Percentiles rank a stretch among this genome's conserved stretches.
Evolutionary conservation across 2,888 invertebrate genomes (phyloP).

Genomic region (Drosophila paramelanica): DNA sequence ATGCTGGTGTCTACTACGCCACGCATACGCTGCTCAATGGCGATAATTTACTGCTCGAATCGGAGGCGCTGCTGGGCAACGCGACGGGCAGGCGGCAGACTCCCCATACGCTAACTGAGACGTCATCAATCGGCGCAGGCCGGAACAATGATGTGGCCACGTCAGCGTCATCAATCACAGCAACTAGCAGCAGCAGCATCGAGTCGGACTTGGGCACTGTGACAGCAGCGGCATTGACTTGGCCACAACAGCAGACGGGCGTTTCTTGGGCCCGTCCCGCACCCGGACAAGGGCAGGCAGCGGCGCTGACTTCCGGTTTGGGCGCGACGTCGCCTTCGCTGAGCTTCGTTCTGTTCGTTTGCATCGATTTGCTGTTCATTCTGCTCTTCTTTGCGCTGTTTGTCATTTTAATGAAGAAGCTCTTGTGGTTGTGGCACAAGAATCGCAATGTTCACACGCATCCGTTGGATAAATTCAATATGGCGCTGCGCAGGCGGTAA

Average conservation of each 20-base stretch:
- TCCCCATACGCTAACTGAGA: constrained; percentile 33
- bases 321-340: constrained; percentile 63
- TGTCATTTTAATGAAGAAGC: constrained; percentile 88
- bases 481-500: constrained; percentile 86
- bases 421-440: constrained; percentile 87
- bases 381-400: constrained; percentile 89
- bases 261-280: constrained; percentile 35
- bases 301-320: constrained; percentile 64
- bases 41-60: constrained; percentile 78
- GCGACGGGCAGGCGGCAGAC: constrained; percentile 24
- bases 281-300: constrained; percentile 43
- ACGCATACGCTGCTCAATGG: constrained; percentile 75
- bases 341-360: constrained; percentile 84
- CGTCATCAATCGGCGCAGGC: constrained; percentile 27
- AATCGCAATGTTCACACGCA: constrained; percentile 79
- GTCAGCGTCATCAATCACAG: constrained; percentile 64
- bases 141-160: constrained; percentile 41
- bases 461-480: constrained; percentile 87
- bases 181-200: constrained; percentile 11
- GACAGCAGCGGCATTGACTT: constrained; percentile 65
- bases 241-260: constrained; percentile 45
- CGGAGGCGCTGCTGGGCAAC: constrained; percentile 67
- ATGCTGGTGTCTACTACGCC: constrained; percentile 58
- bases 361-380: constrained; percentile 89
- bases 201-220: constrained; percentile 35